Conservation (phyloP, 1,140 invertebrate species). For the Bombus haemorrhoidalis region DNA sequence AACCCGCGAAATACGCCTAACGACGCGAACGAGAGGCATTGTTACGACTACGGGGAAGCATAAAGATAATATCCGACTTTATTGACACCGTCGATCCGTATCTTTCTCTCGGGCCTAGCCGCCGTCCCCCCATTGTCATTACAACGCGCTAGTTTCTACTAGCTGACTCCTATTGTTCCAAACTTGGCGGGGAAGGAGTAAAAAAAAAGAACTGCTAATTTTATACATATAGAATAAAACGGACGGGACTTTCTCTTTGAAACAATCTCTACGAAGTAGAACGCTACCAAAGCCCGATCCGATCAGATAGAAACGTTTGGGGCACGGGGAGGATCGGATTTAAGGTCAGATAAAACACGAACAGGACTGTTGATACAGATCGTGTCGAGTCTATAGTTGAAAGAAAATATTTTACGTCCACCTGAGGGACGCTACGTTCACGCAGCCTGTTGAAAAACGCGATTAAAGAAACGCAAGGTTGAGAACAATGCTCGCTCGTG, state of each 20-base stretch:
- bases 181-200: neutral
- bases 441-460: constrained; percentile 12
- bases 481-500: constrained; percentile 46
- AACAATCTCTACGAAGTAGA: constrained; percentile 11
- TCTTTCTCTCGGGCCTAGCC: constrained; percentile 14
- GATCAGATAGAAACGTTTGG: constrained; percentile 29
- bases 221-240: constrained; percentile 26
- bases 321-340: constrained; percentile 3
- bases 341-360: constrained; percentile 34
- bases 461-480: constrained; percentile 19
- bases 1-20: constrained; percentile 46
- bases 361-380: constrained; percentile 17
- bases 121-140: constrained; percentile 40
- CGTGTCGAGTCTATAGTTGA: neutral
- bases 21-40: constrained; percentile 52
- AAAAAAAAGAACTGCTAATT: constrained; percentile 24
- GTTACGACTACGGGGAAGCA: constrained; percentile 61
- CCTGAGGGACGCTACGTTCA: constrained; percentile 11
- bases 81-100: constrained; percentile 53
- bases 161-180: constrained; percentile 20
- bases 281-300: neutral
- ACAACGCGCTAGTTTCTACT: constrained; percentile 10
- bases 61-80: constrained; percentile 61
- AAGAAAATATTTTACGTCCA: constrained; percentile 12
- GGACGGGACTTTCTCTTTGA: constrained; percentile 23